phyloP scores from a whole-genome alignment of 1,140 invertebrate species.

The Trachelipus rathkii region DNA sequence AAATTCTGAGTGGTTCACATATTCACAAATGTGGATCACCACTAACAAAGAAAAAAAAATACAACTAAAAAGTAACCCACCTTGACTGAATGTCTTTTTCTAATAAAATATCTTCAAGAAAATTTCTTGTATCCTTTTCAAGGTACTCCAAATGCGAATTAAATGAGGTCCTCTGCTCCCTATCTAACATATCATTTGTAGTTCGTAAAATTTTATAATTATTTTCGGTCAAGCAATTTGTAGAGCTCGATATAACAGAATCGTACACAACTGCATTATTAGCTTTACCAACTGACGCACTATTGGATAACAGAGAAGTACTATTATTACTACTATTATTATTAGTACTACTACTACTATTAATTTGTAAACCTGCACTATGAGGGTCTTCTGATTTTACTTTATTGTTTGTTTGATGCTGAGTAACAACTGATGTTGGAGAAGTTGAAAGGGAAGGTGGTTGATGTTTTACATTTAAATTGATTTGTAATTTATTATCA shows the following conservation, averaged over 20 bases:
- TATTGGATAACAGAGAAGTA: background rate
- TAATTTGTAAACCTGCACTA: no score
- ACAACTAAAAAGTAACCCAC: background rate
- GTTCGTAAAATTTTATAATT: background rate
- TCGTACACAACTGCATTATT: conserved; percentile 3
- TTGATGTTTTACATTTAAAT: background rate
- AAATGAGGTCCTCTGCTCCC: conserved; percentile 37
- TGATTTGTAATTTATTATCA: conserved; percentile 23
- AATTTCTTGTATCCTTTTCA: conserved; percentile 40
- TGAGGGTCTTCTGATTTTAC: background rate
- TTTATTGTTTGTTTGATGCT: background rate
- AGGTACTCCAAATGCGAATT: conserved; percentile 42
- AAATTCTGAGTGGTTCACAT: no score
- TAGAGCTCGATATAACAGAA: background rate
- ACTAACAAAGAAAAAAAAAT: no score
- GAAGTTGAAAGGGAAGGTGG: background rate
- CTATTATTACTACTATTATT: background rate
- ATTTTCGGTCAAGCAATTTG: background rate
- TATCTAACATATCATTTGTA: conserved; percentile 35
- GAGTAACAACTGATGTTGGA: background rate
- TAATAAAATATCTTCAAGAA: conserved; percentile 36
- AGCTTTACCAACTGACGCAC: background rate
- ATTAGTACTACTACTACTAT: background rate
- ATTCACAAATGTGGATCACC: no score
- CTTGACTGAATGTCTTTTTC: conserved; percentile 41